Evolutionary conservation across 2,113 vertebrate species (phyloP).

Genomic region (Phalacrocorax aristotelis): DNA sequence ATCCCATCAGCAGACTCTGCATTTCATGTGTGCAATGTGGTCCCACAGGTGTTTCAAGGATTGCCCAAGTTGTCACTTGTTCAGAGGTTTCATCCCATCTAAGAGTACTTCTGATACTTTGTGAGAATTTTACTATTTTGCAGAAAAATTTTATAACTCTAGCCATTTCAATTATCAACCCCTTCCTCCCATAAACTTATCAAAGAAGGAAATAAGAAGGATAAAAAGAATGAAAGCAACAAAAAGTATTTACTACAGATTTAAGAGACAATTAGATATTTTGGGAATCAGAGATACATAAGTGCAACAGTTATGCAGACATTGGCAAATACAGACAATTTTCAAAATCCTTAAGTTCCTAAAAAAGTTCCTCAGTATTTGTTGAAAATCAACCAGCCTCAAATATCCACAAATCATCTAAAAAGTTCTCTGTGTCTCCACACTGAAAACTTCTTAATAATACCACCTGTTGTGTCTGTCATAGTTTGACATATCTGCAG

Average conservation of each 20-base stretch:
- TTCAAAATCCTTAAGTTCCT: neutral
- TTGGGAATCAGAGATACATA: neutral
- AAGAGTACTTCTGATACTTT: neutral
- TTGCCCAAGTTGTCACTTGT: neutral
- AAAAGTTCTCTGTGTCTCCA: neutral
- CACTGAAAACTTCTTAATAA: neutral
- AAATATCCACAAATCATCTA: neutral
- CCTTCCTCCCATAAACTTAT: neutral
- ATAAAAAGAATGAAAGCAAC: neutral
- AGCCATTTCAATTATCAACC: neutral
- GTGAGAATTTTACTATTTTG: neutral
- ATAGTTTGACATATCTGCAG: fast-evolving
- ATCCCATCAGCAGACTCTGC: neutral
- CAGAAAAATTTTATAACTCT: neutral
- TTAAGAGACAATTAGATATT: neutral
- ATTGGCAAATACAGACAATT: neutral
- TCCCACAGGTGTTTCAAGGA: neutral
- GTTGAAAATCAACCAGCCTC: neutral
- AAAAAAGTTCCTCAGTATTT: neutral
- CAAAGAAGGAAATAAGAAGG: neutral
- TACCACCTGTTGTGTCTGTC: neutral
- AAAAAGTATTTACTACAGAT: neutral
- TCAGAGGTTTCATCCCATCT: neutral
- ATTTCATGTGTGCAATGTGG: neutral
- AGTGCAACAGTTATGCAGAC: neutral